These are phyloP conservation scores for Acholoe squamosa DNA, from an alignment of 2,888 invertebrate species.

Conservation along the genomic window DNA sequence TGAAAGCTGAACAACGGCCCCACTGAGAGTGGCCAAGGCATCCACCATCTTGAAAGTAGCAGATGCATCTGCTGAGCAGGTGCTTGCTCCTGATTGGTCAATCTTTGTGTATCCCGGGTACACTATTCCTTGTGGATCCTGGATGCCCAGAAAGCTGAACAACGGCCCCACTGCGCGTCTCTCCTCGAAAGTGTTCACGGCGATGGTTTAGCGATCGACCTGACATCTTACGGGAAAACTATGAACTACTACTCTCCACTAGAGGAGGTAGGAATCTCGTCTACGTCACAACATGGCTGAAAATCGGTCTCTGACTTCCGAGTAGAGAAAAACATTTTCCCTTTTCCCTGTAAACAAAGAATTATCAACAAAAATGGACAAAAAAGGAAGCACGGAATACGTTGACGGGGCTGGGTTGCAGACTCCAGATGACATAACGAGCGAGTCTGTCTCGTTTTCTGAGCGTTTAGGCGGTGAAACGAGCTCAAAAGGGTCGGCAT, in stretches of 20 bases:
- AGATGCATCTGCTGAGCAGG: no score
- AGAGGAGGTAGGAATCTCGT: neutral
- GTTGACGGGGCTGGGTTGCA: constrained; percentile 47
- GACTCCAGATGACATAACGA: constrained; percentile 57
- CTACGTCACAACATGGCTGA: constrained; percentile 47
- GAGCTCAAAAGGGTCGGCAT: constrained; percentile 71
- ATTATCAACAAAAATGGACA: constrained; percentile 53
- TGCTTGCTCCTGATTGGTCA: no score
- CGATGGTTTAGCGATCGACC: neutral
- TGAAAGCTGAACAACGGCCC: no score
- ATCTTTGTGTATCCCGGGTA: no score
- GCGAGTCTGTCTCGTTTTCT: constrained; percentile 63
- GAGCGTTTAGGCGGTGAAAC: constrained; percentile 60
- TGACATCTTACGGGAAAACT: neutral
- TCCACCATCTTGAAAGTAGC: no score
- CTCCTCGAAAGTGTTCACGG: no score
- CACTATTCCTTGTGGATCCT: no score
- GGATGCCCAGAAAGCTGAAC: no score
- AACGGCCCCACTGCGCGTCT: no score
- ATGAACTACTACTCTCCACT: constrained; percentile 14
- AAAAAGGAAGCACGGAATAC: constrained; percentile 60
- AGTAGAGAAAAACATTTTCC: neutral
- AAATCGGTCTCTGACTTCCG: constrained; percentile 6
- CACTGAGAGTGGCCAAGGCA: no score
- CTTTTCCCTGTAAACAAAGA: neutral